Base-by-base conservation (phyloP, 53 echinoderm and acorn worm species). In the Astropecten irregularis region DNA sequence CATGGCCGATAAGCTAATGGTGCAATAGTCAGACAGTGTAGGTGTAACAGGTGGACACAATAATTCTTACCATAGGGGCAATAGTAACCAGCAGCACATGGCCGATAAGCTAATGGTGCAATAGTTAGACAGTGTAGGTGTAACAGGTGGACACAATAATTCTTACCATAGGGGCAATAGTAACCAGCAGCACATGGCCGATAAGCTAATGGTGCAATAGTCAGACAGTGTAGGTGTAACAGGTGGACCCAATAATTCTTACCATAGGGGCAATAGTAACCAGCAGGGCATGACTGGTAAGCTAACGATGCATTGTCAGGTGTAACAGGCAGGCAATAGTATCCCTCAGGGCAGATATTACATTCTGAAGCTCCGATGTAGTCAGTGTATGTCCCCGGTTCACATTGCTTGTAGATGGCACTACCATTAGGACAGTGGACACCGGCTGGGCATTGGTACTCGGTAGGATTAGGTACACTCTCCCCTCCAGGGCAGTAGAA, bases 371-470 rank as follows among this genome's bases (percentile, higher is more conserved):
- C 97, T 42, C 97, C 94, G 2, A 84, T 85, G 84, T 97, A 97
- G 77, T 97, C 92, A 31, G 97, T 89, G 50, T 77, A 97, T 4
- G 68, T 81, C 13, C 97, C 97, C 35, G 91, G 71, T 22, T 88
- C 88, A 51, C 97, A 97, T 7, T 92, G 88, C 54, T 83, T 77
- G 81, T 94, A 97, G 79, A 86, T 87, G 38, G 73, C 92, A 42
- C 93, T 93, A 27, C 97, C 97, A 26, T 97, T 97, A 35, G 97
- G 97, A 28, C 97, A 97, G 68, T 93, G 91, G 69, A 97, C 92
- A 3, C 97, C 97, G 16, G 77, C 68, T 0, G 97, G 97, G 56
- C 97, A 97, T 23, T 82, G 68, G 73, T 93, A 97, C 31, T 76
- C 76, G 9, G 88, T 40, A 3, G 97, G 94, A 35, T 97, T 97